Evolutionary conservation across 2,797 vertebrate genomes (phyloP), one percentile per base, ranked within the genome.

Genomic region (Gallinago nigripennis): DNA sequence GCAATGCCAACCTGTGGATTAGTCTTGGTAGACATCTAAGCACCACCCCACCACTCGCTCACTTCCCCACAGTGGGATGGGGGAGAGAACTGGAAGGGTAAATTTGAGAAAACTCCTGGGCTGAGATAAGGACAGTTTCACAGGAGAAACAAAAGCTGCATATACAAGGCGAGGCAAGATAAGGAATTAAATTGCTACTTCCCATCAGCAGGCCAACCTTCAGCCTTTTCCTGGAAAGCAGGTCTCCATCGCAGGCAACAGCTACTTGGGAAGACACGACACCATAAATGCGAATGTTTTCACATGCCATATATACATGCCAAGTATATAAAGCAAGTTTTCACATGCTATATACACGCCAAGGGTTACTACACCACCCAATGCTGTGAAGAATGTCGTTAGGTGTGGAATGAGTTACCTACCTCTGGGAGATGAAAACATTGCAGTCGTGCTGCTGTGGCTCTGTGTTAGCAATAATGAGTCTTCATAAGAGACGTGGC

Each of bases 231-330:
- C 28, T 30, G 30, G 35, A 60, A 50, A 43, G 19, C 9, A 6
- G 53, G 30, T 16, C 11, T 66, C 17, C 28, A 30, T 50, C 41
- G 8, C 3, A 0, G 7, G 2, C 18, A 56, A 78, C 2, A 1
- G 23, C 16, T 30, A 37, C 60, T 87, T 37, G 33, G 39, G 23
- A 77, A 87, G 39, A 28, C 23, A 46, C 35, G 25, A 54, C 8
- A 4, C 6, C 11, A 8, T 33, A 13, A 60, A 11, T 77, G 45
- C 8, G 2, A 66, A 18, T 0, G 1, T 65, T 39, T 18, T 24
- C 30, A n/a, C 65, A n/a, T n/a, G n/a, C n/a, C n/a, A n/a, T 72
- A 1, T 13, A 25, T 43, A 17, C 1, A 0, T 43, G 12, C 20
- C 64, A 33, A 54, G 35, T n/a, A n/a, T n/a, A n/a, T n/a, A n/a